phyloP scores from a whole-genome alignment of 2,113 vertebrate species.

The Heterotilapia buettikoferi region DNA sequence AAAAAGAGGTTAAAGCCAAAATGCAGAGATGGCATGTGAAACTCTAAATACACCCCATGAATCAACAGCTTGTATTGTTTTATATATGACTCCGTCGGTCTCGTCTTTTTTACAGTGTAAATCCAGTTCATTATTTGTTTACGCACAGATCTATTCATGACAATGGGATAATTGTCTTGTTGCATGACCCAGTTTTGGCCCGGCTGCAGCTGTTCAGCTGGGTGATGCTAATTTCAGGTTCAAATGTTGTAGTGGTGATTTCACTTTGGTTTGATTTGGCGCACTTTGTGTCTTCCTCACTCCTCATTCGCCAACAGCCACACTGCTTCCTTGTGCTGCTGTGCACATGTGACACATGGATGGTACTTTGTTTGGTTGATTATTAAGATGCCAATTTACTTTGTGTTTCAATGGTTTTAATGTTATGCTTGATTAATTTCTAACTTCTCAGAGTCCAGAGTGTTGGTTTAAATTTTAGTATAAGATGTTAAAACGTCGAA shows the following conservation, averaged over 20 bases:
- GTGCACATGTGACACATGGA: not conserved
- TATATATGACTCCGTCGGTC: not conserved
- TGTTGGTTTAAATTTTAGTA: accelerated
- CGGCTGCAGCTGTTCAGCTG: not conserved
- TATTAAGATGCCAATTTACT: not conserved
- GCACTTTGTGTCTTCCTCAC: not conserved
- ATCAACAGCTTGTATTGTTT: not conserved
- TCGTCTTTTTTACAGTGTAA: not conserved
- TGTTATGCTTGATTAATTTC: not conserved
- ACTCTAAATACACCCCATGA: not conserved
- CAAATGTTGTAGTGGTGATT: not conserved
- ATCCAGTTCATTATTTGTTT: not conserved
- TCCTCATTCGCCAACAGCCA: not conserved
- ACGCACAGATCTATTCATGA: not conserved
- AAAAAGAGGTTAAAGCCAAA: not conserved
- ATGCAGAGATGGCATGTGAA: not conserved
- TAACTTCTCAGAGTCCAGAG: not conserved
- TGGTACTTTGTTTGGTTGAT: not conserved
- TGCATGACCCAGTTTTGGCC: not conserved
- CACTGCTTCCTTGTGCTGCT: not conserved
- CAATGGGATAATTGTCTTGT: not conserved
- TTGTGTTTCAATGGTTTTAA: not conserved
- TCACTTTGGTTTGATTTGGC: not conserved
- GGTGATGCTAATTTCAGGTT: not conserved
- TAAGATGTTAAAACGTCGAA: not conserved